Percentiles rank a stretch among this genome's conserved stretches.
Conservation (phyloP, 1,140 invertebrate species). For the Tetramorium simillimum region DNA sequence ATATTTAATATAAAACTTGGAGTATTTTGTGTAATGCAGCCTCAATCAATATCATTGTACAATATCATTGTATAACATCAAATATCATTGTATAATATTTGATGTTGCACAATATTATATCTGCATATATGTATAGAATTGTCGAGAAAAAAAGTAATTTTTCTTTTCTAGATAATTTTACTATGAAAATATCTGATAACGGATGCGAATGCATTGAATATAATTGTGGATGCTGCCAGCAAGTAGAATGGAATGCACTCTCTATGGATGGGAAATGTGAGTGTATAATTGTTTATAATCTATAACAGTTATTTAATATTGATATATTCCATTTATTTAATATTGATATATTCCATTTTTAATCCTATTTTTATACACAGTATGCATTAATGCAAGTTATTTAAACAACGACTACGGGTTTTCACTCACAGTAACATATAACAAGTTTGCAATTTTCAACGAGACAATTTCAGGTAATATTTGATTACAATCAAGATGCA, state of each 20-base stretch:
- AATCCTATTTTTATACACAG: conserved; percentile 71
- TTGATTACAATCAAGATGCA: neutral
- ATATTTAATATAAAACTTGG: too few species aligned
- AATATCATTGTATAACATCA: too few species aligned
- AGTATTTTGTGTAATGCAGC: too few species aligned
- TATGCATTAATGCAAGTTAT: conserved; percentile 77
- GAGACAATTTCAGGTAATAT: conserved; percentile 79
- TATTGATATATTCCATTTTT: conserved; percentile 3
- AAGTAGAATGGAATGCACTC: conserved; percentile 10
- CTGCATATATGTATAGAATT: too few species aligned
- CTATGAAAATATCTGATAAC: neutral
- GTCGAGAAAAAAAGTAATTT: neutral
- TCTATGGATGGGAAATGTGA: conserved; percentile 61
- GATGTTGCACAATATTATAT: too few species aligned
- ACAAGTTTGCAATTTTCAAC: conserved; percentile 74
- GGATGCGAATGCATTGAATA: conserved; percentile 61
- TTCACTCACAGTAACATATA: conserved; percentile 77
- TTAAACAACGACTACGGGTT: conserved; percentile 78
- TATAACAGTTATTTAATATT: conserved; percentile 16
- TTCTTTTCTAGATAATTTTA: neutral
- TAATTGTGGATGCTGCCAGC: conserved; percentile 68
- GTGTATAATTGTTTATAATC: conserved; percentile 6
- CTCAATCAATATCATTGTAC: too few species aligned
- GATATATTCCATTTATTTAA: conserved; percentile 5
- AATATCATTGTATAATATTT: too few species aligned